Evolutionary conservation across 1,140 invertebrate genomes (phyloP), one percentile per base, ranked within the genome.

Genomic region (Limonius californicus): DNA sequence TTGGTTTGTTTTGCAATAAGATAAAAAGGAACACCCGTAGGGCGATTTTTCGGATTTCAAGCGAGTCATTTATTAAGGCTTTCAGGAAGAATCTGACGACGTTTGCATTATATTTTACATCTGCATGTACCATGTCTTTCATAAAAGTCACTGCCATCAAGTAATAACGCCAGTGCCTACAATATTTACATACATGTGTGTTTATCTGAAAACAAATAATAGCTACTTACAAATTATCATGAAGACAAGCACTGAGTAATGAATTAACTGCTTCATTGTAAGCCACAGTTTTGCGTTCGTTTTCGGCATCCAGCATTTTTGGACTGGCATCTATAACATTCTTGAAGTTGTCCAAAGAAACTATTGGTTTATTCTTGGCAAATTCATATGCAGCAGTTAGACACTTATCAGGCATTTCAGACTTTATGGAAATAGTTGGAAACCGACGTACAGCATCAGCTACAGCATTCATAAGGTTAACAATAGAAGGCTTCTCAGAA

Each of bases 401-500:
- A 55, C 82, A 83, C 0, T 62, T 64, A 1, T 85, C 75, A 0
- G 83, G 77, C 47, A 89, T 77, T 61, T 83, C 75, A 1, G 83
- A 69, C 3, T 80, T 78, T 7, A 88, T 85, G 3, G 83, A 82
- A 16, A 84, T 80, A 0, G 84, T 83, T 1, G 81, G 81, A 69
- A 86, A 86, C 39, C 78, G 73, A 39, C 77, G 80, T 2, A 77
- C 69, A 7, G 66, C 72, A 6, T 84, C 80, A 6, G 79, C 70
- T 21, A 88, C 71, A 8, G 67, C 74, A 59, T 92, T 89, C 55
- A 94, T 84, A 30, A 95, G 74, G 61, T 79, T 82, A 43, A 92
- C 85, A 27, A 94, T 87, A 8, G 89, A 91, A 1, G 85, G 83
- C 74, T 94, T 92, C 70, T 94, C 91, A 0, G 88, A 91, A 55